phyloP scores from a whole-genome alignment of 2,113 vertebrate species.

The Phalacrocorax aristotelis region DNA sequence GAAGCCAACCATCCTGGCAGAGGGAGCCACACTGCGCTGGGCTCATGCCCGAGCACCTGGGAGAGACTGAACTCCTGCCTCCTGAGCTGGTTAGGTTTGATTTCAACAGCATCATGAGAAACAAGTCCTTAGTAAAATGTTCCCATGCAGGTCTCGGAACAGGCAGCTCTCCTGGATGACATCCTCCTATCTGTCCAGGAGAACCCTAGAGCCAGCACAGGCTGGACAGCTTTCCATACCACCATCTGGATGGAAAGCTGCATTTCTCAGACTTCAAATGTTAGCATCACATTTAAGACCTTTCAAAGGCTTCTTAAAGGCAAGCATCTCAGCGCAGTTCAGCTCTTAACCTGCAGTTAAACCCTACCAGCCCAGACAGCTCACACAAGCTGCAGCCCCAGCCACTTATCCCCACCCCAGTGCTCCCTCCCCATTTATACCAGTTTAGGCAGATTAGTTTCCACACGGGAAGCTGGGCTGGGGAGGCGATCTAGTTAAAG shows the following conservation, averaged over 20 bases:
- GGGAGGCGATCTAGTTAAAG: background rate
- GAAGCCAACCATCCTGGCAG: conserved; percentile 15
- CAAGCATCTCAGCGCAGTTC: background rate
- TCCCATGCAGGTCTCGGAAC: background rate
- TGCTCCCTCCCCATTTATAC: background rate
- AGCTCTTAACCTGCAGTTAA: background rate
- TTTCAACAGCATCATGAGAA: background rate
- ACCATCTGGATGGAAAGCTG: accelerated
- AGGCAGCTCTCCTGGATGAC: background rate
- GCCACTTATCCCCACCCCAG: background rate
- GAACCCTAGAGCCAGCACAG: background rate
- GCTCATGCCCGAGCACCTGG: background rate
- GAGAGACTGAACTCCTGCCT: background rate
- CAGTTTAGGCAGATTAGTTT: background rate
- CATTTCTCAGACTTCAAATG: background rate
- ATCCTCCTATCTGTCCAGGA: background rate
- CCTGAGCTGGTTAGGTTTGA: background rate
- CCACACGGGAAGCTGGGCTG: background rate
- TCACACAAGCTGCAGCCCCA: background rate
- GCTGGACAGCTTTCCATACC: background rate
- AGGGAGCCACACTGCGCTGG: accelerated
- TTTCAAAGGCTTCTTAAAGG: background rate
- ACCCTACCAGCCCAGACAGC: background rate
- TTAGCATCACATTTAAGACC: background rate
- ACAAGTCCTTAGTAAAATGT: background rate